Conservation (phyloP, 2,113 vertebrate genomes). For the Odontophorus gujanensis region DNA sequence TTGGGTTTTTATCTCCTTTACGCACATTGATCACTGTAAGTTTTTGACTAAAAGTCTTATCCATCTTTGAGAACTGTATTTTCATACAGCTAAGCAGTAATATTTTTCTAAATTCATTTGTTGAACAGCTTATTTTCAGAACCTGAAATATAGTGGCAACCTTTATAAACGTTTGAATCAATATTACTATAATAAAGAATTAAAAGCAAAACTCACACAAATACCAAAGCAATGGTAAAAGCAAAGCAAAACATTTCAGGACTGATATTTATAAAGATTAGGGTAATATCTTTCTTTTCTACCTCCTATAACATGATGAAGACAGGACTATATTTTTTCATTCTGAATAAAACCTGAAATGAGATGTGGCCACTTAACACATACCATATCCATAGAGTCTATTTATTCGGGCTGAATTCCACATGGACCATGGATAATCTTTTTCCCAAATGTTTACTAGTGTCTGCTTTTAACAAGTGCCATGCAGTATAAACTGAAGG, state of each 20-base stretch:
- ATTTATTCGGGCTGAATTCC: conserved; percentile 52
- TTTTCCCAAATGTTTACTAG: conserved; percentile 19
- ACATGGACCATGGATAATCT: conserved; percentile 17
- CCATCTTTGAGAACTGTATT: background rate
- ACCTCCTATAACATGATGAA: background rate
- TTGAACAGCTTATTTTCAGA: background rate
- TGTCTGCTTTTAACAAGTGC: conserved; percentile 32
- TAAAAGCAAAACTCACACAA: background rate
- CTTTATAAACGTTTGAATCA: background rate
- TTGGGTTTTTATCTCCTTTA: background rate
- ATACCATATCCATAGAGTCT: conserved; percentile 3
- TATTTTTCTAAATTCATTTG: background rate
- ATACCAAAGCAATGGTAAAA: background rate
- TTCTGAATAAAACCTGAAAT: conserved; percentile 14
- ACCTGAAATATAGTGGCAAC: background rate
- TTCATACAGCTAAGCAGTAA: background rate
- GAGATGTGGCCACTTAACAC: conserved; percentile 18
- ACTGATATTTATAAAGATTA: background rate
- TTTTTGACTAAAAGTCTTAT: background rate
- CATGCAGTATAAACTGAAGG: conserved; percentile 27
- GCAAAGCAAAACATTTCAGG: background rate
- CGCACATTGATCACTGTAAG: background rate
- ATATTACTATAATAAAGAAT: background rate
- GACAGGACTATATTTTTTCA: background rate
- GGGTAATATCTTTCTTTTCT: background rate